Evolutionary conservation across 2,113 vertebrate genomes (phyloP).

Genomic region (Daboia siamensis): DNA sequence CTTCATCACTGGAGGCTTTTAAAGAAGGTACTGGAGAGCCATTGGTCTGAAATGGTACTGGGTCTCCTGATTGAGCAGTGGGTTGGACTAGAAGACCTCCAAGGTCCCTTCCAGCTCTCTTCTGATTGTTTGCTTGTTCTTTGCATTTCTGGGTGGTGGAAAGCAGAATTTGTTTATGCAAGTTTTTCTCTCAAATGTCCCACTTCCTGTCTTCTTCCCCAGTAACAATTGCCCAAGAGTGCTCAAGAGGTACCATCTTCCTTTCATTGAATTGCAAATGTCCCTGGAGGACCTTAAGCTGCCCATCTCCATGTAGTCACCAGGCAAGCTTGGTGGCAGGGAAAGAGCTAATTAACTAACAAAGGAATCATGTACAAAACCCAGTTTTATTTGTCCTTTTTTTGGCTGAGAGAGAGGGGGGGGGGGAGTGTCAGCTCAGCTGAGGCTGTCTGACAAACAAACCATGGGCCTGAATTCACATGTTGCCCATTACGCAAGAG

Average conservation of each 20-base stretch:
- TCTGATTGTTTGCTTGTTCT: neutral
- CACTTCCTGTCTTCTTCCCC: neutral
- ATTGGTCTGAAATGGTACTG: no score
- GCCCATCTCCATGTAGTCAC: neutral
- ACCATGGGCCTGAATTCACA: neutral
- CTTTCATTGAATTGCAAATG: constrained; percentile 15
- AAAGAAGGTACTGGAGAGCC: neutral
- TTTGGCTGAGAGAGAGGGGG: neutral
- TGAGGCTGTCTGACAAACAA: neutral
- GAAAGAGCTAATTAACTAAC: neutral
- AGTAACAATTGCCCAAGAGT: neutral
- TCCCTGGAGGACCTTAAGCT: neutral
- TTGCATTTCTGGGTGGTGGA: neutral
- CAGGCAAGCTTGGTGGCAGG: neutral
- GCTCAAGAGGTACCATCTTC: no score
- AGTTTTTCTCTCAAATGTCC: neutral
- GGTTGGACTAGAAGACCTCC: neutral
- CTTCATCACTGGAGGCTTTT: no score
- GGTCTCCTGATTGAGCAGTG: neutral
- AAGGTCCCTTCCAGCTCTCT: neutral
- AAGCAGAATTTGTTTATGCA: neutral
- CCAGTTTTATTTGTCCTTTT: neutral
- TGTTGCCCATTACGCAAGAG: neutral
- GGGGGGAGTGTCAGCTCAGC: neutral
- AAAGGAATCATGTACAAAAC: neutral